phyloP scores from a whole-genome alignment of 2,888 invertebrate species.

The Agrochola macilenta region DNA sequence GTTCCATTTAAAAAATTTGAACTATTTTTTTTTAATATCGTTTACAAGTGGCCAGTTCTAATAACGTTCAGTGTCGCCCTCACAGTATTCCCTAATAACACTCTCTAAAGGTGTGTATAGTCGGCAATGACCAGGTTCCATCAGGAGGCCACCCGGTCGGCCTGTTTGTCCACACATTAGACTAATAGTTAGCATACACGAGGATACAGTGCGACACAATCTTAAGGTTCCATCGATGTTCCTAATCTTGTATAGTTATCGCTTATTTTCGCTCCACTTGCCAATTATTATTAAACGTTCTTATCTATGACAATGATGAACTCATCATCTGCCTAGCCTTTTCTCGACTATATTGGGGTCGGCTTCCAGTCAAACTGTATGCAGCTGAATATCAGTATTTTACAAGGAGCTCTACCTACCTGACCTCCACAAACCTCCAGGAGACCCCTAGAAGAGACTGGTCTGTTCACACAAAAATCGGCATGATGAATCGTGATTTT shows the following conservation, averaged over 20 bases:
- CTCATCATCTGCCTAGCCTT: not conserved
- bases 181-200: constrained; percentile 40
- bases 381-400: not conserved
- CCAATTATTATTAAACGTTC: not conserved
- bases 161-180: constrained; percentile 36
- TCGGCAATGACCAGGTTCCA: not conserved
- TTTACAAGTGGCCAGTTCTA: too few species aligned
- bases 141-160: not conserved
- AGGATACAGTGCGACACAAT: not conserved
- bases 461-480: not conserved
- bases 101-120: not conserved
- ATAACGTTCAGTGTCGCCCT: too few species aligned
- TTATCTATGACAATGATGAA: not conserved
- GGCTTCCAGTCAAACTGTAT: not conserved
- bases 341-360: not conserved
- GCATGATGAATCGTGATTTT: not conserved
- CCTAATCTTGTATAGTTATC: not conserved
- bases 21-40: too few species aligned
- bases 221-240: not conserved
- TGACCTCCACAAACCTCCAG: not conserved
- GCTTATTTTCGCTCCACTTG: not conserved
- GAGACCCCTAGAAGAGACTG: not conserved
- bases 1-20: too few species aligned
- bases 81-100: not conserved
- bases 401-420: not conserved